Conservation (phyloP, 1,140 invertebrate species). For the Drosophila burlai region DNA sequence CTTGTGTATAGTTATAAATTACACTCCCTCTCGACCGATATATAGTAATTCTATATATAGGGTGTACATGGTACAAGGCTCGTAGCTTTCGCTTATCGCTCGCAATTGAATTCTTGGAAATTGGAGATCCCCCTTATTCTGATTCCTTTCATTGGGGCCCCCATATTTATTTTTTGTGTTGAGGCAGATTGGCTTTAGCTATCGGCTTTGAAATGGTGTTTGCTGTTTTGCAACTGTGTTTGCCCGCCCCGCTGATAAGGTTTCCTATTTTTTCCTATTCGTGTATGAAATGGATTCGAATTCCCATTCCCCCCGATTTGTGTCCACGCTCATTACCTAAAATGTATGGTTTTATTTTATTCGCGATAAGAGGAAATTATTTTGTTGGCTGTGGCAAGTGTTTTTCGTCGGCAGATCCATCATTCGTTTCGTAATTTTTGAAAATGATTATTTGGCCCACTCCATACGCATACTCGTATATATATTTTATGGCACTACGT, state of each 20-base stretch:
- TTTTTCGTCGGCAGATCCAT: slow-evolving; percentile 26
- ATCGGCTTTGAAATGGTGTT: slow-evolving; percentile 45
- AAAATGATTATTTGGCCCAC: slow-evolving; percentile 4
- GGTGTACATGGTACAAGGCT: slow-evolving; percentile 6
- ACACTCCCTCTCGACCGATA: slow-evolving; percentile 1
- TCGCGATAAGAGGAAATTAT: slow-evolving; percentile 27
- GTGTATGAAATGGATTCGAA: slow-evolving; percentile 7
- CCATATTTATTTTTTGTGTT: slow-evolving; percentile 26
- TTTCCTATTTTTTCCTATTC: slow-evolving; percentile 28
- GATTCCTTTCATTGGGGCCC: slow-evolving; percentile 10
- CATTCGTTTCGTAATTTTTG: slow-evolving; percentile 35
- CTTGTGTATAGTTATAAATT: not conserved
- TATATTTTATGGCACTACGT: slow-evolving; percentile 14
- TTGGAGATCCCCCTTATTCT: slow-evolving; percentile 36
- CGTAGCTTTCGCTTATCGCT: slow-evolving; percentile 39
- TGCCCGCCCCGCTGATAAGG: slow-evolving; percentile 42
- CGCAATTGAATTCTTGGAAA: slow-evolving; percentile 47
- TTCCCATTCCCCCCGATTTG: slow-evolving; percentile 9
- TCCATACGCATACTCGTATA: not conserved
- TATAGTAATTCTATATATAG: slow-evolving; percentile 1
- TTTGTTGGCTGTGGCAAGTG: slow-evolving; percentile 71
- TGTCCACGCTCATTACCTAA: slow-evolving; percentile 28
- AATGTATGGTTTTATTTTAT: slow-evolving; percentile 29
- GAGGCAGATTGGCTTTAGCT: slow-evolving; percentile 12
- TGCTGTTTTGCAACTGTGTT: slow-evolving; percentile 68